Evolutionary conservation across 37 sponge, comb jelly and placozoan species (phyloP).

Genomic region (Spongilla lacustris): DNA sequence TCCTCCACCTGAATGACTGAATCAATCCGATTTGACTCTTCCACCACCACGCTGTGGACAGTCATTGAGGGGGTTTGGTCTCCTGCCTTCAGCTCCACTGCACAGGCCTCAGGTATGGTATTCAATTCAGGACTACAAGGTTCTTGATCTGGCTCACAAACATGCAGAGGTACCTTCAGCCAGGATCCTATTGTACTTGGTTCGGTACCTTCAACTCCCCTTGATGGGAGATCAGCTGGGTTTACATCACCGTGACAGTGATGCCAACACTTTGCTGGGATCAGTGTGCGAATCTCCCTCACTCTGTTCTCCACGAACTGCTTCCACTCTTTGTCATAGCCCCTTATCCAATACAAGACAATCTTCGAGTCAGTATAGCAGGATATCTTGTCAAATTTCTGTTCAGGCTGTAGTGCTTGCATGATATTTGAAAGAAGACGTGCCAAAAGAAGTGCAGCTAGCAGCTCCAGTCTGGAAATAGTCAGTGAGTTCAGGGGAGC

Average conservation of each 20-base stretch:
- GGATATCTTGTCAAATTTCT: conserved; percentile 5
- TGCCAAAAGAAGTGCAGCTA: conserved; percentile 22
- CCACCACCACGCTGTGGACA: not conserved
- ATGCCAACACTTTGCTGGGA: not conserved
- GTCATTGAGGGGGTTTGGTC: conserved; percentile 1
- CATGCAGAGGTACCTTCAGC: not conserved
- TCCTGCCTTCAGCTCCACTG: not conserved
- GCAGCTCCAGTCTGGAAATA: conserved; percentile 22
- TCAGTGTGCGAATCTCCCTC: not conserved
- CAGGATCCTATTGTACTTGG: not conserved
- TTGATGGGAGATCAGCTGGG: conserved; percentile 32
- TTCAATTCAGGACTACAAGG: not conserved
- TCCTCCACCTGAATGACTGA: not conserved
- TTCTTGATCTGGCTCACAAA: not conserved
- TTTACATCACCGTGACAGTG: conserved; percentile 17
- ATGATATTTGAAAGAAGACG: conserved; percentile 3
- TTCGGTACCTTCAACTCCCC: conserved; percentile 9
- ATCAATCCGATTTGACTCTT: not conserved
- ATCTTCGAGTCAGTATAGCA: conserved; percentile 25
- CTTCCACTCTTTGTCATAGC: conserved; percentile 20
- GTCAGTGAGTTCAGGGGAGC: conserved; percentile 22
- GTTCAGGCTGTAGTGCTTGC: conserved; percentile 7
- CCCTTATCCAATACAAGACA: conserved; percentile 14
- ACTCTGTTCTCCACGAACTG: conserved; percentile 31
- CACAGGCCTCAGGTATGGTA: not conserved